Evolutionary conservation across 2,797 vertebrate species (phyloP).

Genomic region (Alfaro cultratus): DNA sequence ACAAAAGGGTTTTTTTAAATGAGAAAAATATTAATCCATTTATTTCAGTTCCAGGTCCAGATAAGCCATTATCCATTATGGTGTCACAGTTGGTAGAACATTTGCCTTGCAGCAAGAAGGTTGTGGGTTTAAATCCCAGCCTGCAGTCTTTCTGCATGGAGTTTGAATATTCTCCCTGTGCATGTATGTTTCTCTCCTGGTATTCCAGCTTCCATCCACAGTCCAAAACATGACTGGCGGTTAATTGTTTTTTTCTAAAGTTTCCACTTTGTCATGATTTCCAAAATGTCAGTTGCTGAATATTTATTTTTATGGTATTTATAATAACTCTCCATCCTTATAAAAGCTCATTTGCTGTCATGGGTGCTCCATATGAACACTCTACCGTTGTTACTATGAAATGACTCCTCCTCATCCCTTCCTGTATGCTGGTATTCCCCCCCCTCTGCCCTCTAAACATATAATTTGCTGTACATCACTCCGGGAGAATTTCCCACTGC

Average conservation of each 20-base stretch:
- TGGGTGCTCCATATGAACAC: constrained; percentile 1
- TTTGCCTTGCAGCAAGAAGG: too few relatives aligned
- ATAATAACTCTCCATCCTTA: neutral
- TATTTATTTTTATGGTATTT: neutral
- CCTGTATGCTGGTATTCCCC: constrained; percentile 16
- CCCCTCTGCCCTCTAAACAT: constrained; percentile 27
- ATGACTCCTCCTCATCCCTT: constrained; percentile 17
- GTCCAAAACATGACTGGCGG: neutral
- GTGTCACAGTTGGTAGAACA: too few relatives aligned
- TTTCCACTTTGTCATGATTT: neutral
- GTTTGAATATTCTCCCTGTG: neutral
- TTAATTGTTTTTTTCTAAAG: neutral
- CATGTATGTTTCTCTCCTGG: neutral
- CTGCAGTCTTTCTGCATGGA: neutral
- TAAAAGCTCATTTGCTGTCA: constrained; percentile 12
- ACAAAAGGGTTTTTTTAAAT: neutral
- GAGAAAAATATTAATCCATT: neutral
- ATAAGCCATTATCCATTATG: too few relatives aligned
- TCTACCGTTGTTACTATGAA: constrained; percentile 28
- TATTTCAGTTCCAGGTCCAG: neutral
- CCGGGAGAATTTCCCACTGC: constrained; percentile 68
- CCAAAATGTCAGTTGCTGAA: neutral
- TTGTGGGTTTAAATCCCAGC: too few relatives aligned
- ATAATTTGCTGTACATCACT: constrained; percentile 44
- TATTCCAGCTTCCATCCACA: neutral